phyloP scores from a whole-genome alignment of 2,113 vertebrate genomes.

The Rhynchomys soricoides region DNA sequence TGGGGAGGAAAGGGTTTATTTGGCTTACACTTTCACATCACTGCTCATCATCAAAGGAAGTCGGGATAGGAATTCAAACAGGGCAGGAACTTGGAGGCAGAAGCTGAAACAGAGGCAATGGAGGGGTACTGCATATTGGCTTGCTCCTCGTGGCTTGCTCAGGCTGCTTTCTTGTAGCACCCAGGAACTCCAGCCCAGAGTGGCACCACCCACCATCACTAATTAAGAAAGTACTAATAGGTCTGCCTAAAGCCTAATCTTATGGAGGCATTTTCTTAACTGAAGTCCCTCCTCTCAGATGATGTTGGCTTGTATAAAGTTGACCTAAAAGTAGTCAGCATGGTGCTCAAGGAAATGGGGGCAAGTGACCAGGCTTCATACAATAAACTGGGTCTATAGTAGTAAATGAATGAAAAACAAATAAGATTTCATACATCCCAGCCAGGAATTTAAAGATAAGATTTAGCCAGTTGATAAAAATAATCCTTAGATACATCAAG shows the following conservation, averaged over 20 bases:
- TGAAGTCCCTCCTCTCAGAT: not conserved
- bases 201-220: not conserved
- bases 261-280: not conserved
- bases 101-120: not conserved
- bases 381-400: not conserved
- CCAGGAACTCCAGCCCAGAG: not conserved
- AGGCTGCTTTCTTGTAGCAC: not conserved
- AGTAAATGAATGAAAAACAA: not conserved
- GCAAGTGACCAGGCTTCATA: not conserved
- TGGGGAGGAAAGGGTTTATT: not conserved
- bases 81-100: not conserved
- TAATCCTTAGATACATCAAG: not conserved
- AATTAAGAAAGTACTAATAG: not conserved
- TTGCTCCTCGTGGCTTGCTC: not conserved
- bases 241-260: not conserved
- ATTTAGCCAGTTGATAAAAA: not conserved
- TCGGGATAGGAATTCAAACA: not conserved
- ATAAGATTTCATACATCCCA: not conserved
- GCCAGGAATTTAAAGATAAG: not conserved
- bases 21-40: not conserved
- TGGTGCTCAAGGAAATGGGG: not conserved
- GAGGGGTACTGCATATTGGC: not conserved
- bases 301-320: not conserved
- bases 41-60: not conserved
- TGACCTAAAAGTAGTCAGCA: not conserved